A percentile compares a stretch with the other conserved stretches of the same genome.
phyloP scores from a whole-genome alignment of 30 jellyfish, hydroid and myxozoan genomes.

The Cassiopea andromeda region DNA sequence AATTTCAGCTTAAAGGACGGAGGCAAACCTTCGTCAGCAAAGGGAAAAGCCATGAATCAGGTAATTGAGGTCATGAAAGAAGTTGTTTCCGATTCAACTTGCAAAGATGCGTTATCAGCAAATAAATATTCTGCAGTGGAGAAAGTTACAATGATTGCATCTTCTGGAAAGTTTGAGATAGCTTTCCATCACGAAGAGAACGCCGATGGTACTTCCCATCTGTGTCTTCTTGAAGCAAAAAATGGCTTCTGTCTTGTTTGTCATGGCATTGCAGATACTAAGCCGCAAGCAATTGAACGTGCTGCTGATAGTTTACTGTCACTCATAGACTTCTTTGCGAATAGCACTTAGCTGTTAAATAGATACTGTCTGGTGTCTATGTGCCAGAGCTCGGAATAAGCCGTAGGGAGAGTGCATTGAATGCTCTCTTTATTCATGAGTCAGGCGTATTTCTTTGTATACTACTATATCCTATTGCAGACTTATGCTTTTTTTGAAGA shows the following conservation, averaged over 20 bases:
- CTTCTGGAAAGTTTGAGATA: neutral
- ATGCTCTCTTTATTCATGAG: no score
- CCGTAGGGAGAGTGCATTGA: no score
- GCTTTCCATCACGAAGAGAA: constrained; percentile 4
- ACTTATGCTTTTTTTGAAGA: no score
- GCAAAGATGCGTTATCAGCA: neutral
- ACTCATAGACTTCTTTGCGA: constrained; percentile 12
- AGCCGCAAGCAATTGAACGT: constrained; percentile 50
- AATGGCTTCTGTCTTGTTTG: constrained; percentile 25
- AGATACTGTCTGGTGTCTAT: no score
- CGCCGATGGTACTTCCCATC: neutral
- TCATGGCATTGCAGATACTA: constrained; percentile 53
- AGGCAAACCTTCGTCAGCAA: neutral
- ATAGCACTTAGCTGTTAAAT: neutral
- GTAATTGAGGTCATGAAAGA: neutral
- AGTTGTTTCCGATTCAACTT: neutral
- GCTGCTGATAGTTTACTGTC: constrained; percentile 59
- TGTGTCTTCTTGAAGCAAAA: constrained; percentile 54
- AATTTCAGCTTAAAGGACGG: neutral
- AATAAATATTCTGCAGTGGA: constrained; percentile 32
- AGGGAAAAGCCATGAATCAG: neutral
- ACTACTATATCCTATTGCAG: no score
- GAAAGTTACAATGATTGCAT: constrained; percentile 5
- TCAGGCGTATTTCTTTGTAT: no score
- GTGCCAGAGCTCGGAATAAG: no score